Evolutionary conservation across 1,140 invertebrate genomes (phyloP).

Genomic region (Papilio polyxenes): DNA sequence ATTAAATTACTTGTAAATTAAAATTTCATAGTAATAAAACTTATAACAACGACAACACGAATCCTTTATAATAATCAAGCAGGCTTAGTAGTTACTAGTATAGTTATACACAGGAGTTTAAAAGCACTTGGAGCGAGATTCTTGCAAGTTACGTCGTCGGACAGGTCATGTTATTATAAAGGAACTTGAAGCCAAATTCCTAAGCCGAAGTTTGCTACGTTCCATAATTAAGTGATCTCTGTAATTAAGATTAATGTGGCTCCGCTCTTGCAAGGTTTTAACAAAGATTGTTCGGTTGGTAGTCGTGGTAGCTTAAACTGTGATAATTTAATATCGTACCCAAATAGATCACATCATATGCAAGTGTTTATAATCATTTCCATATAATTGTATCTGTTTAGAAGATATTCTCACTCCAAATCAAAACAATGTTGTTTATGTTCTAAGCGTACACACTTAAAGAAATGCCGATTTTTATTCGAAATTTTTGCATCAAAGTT

Average conservation of each 20-base stretch:
- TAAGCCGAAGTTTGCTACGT: conserved; percentile 32
- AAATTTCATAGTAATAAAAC: background rate
- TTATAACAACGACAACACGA: background rate
- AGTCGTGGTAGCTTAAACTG: background rate
- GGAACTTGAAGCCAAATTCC: conserved; percentile 32
- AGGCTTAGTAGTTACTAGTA: background rate
- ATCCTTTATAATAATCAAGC: conserved; percentile 8
- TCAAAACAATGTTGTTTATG: too few relatives aligned
- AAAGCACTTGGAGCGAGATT: conserved; percentile 29
- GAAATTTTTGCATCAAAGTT: background rate
- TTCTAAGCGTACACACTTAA: too few relatives aligned
- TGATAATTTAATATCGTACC: too few relatives aligned
- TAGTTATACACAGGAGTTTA: conserved; percentile 6
- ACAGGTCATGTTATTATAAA: conserved; percentile 33
- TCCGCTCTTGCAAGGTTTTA: conserved; percentile 18
- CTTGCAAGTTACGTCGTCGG: conserved; percentile 12
- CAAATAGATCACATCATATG: too few relatives aligned
- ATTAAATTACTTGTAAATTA: background rate
- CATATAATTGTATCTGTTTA: too few relatives aligned
- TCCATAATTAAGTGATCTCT: conserved; percentile 32
- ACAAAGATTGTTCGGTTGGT: background rate
- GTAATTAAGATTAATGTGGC: conserved; percentile 36
- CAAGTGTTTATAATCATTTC: too few relatives aligned
- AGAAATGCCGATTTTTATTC: background rate
- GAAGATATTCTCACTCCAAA: too few relatives aligned